These are phyloP conservation scores for Mayetiola destructor DNA, from an alignment of 2,888 invertebrate species.

Conservation along the genomic window DNA sequence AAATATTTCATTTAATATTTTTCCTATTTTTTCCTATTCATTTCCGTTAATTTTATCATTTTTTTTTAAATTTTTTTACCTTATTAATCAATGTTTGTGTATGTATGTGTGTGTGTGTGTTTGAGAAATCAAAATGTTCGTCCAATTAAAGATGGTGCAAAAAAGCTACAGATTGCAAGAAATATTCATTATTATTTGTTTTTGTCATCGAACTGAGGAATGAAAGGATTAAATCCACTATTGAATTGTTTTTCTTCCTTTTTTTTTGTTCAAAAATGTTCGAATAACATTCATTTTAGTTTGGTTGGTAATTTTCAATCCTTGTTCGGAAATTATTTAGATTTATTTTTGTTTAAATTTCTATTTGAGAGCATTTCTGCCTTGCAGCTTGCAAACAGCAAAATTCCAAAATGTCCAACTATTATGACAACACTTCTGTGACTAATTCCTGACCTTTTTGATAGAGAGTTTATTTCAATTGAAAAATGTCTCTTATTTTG, in stretches of 20 bases:
- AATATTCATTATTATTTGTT: background rate
- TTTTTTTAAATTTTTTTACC: too few relatives aligned
- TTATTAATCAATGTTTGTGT: too few relatives aligned
- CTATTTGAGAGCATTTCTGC: background rate
- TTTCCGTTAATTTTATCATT: background rate
- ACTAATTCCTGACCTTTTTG: background rate
- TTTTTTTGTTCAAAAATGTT: background rate
- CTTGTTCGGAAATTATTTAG: background rate
- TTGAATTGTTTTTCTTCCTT: background rate
- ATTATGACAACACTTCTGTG: background rate
- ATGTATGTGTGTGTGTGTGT: background rate
- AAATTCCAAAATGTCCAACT: too few relatives aligned
- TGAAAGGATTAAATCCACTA: too few relatives aligned
- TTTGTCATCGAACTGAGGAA: background rate
- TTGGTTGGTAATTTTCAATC: background rate
- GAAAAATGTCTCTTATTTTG: background rate
- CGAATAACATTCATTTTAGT: background rate
- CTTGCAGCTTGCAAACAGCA: too few relatives aligned
- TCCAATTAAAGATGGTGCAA: constrained; percentile 10
- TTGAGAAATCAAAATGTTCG: constrained; percentile 7
- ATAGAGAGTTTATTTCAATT: constrained; percentile 1
- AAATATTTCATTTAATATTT: background rate
- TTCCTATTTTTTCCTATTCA: background rate
- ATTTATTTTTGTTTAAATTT: background rate
- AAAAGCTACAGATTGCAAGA: constrained; percentile 3